Evolutionary conservation across 2,888 invertebrate species (phyloP), one percentile per base, ranked within the genome.

Genomic region (Phasia obesa): DNA sequence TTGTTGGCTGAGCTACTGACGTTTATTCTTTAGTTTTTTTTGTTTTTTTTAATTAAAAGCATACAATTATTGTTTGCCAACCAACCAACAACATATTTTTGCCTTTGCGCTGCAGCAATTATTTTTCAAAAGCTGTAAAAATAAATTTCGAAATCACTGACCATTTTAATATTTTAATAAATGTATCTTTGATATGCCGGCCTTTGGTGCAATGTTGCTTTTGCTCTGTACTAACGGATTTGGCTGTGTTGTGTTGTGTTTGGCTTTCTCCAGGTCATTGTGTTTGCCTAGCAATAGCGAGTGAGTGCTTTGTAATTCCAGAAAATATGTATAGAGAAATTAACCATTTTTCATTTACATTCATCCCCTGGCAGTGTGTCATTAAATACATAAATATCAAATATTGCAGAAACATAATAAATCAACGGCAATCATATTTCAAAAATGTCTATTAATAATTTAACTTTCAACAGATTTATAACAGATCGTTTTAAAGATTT

Each of bases 141-240:
- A 31, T n/a, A 53, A 21, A 27, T 38, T 74, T 55, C 42, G 13
- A 27, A 47, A 67, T 74, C 73, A 71, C 73, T 81, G 80, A 75
- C 69, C 75, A 70, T 81, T 75, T 75, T 70, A 70, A 70, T 75
- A 75, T 70, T 64, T 81, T 59, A 75, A 70, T 71, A 70, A 59
- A 81, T 76, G 55, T 49, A 70, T 77, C 70, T 70, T 77, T 77
- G 69, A 77, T 77, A 27, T 59, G 53, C 21, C 47, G 19, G 27
- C 17, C 27, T 11, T 0, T 25, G 23, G 4, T n/a, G 17, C 59
- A 47, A 47, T 59, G 59, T 35, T 70, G 23, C n/a, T 64, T 27
- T 19, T 49, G 4, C 13, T 9, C 3, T 13, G 5, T 4, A 19
- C 42, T 31, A 57, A 69, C 57, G 44, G 57, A n/a, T 64, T 60